Conservation (phyloP, 2,797 vertebrate genomes). For the Rhinogobio ventralis region DNA sequence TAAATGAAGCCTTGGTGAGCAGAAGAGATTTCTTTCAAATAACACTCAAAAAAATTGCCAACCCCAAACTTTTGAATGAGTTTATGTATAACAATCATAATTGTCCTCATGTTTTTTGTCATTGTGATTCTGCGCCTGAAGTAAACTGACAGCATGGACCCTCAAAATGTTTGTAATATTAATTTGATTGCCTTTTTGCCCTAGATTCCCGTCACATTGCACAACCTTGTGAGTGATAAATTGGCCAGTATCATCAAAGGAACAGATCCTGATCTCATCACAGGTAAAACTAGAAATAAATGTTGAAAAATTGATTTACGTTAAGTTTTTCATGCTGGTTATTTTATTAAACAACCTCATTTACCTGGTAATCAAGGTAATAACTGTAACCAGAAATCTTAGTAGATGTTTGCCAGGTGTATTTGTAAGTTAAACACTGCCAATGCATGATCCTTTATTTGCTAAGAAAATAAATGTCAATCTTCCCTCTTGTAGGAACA, state of each 20-base stretch:
- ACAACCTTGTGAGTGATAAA: constrained; percentile 93
- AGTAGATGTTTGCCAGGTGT: not conserved
- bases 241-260: constrained; percentile 87
- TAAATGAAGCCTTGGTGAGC: not conserved
- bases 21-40: not conserved
- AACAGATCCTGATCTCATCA: constrained; percentile 81
- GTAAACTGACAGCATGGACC: not conserved
- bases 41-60: not conserved
- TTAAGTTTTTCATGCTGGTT: not conserved
- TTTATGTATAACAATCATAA: no score
- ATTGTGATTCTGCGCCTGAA: not conserved
- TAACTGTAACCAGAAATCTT: not conserved
- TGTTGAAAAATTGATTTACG: not conserved
- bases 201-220: constrained; percentile 89
- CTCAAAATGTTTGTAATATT: not conserved
- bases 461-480: not conserved
- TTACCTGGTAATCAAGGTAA: not conserved
- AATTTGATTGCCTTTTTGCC: constrained; percentile 16
- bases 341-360: not conserved
- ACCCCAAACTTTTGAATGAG: not conserved
- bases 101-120: no score
- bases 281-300: constrained; percentile 75
- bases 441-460: not conserved
- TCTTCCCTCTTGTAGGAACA: constrained; percentile 74
- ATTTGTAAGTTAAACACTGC: not conserved